Evolutionary conservation across 2,797 vertebrate species (phyloP).

Genomic region (Pseudomugil tenellus): DNA sequence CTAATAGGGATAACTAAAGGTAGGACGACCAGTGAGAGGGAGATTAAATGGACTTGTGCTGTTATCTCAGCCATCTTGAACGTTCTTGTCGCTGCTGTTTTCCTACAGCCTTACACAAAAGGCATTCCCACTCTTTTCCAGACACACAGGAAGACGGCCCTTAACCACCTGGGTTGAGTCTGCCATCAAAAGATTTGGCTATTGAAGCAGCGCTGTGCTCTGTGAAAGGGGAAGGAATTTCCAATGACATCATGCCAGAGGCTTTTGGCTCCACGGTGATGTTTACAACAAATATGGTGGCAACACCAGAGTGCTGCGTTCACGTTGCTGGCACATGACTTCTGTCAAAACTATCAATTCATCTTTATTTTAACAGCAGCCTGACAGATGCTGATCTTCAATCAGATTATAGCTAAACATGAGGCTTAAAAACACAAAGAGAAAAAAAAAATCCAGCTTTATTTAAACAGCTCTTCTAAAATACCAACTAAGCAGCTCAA

Average conservation of each 20-base stretch:
- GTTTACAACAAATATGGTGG: conserved; percentile 55
- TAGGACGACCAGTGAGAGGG: conserved; percentile 12
- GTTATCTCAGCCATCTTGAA: conserved; percentile 21
- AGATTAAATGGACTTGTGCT: conserved; percentile 7
- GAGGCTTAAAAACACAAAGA: neutral
- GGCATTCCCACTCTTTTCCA: conserved; percentile 49
- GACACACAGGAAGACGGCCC: conserved; percentile 66
- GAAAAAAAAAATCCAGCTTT: neutral
- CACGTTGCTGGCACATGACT: conserved; percentile 9
- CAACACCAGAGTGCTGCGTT: conserved; percentile 43
- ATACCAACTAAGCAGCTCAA: conserved; percentile 4
- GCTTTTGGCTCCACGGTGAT: conserved; percentile 57
- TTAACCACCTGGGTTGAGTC: conserved; percentile 69
- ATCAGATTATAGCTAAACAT: conserved; percentile 6
- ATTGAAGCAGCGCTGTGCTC: conserved; percentile 18
- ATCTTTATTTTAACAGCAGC: conserved; percentile 1
- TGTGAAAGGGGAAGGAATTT: conserved; percentile 64
- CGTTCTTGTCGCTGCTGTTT: conserved; percentile 28
- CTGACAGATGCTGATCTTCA: conserved; percentile 1
- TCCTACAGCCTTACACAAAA: conserved; percentile 27
- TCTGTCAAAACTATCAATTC: neutral
- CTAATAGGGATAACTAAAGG: conserved; percentile 6
- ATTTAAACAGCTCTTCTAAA: neutral
- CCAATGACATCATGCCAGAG: conserved; percentile 63
- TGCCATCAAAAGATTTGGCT: conserved; percentile 52